Evolutionary conservation across 2,797 vertebrate genomes (phyloP), one percentile per base, ranked within the genome.

Genomic region (Pelochelys cantorii): DNA sequence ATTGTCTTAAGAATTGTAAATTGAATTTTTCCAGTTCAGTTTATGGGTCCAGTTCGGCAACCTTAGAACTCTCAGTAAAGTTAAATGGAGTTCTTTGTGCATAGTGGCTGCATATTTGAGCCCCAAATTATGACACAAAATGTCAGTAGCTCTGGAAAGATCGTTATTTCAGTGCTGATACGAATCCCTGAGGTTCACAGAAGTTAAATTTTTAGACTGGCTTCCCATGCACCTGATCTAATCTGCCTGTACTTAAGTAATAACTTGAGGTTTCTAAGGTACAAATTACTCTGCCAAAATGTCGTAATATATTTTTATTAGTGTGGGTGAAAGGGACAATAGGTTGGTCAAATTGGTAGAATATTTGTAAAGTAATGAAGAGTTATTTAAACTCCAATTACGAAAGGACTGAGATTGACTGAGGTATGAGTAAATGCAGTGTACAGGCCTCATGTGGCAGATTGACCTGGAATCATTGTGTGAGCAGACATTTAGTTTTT

Each of bases 41-140:
- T 7, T 23, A 3, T 29, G 10, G 42, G 1, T 52, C 0, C 0
- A 75, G 3, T 52, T 87, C 53, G 78, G 2, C 48, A 25, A 37
- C 56, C 20, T 79, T 80, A 9, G 5, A 82, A 37, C 10, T 83
- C 87, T 53, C 42, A 8, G 20, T 79, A 0, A 12, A 56, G 12
- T 59, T n/a, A 85, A 62, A 86, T 81, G 7, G 1, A 29, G 5
- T 71, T 68, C 54, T 62, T 10, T 90, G 93, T 92, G 31, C 42
- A 71, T 11, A 79, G 2, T 48, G 25, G 7, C 37, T 48, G 25
- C 74, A 75, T 1, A 14, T 75, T 48, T 82, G 42, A 48, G 11
- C 10, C 37, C 42, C 77, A 52, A 83, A 27, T 87, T 87, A 23
- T 8, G 82, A 4, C 10, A 87, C 42, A 57, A 10, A 0, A 0